These are phyloP conservation scores for Deilephila elpenor DNA, from an alignment of 2,888 invertebrate species.

Conservation along the genomic window DNA sequence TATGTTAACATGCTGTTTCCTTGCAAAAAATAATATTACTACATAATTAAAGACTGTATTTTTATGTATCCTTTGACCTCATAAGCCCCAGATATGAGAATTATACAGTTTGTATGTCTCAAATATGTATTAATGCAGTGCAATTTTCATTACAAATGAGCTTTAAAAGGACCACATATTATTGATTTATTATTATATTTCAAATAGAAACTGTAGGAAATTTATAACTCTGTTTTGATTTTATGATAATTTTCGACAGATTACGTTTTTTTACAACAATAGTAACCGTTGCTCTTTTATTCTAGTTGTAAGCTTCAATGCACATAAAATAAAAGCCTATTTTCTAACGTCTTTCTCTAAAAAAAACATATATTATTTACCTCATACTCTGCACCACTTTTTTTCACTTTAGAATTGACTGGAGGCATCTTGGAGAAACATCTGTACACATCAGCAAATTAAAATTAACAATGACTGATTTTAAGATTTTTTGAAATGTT, in stretches of 20 bases:
- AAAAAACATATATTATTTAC: slow-evolving; percentile 58
- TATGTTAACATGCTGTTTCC: not conserved
- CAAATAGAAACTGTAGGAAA: not conserved
- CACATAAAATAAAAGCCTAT: slow-evolving; percentile 12
- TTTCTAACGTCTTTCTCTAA: slow-evolving; percentile 25
- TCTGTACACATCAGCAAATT: slow-evolving; percentile 31
- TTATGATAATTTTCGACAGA: too few relatives aligned
- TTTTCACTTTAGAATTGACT: slow-evolving; percentile 77
- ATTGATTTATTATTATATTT: not conserved
- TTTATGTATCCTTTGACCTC: not conserved
- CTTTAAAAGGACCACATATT: not conserved
- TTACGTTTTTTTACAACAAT: not conserved
- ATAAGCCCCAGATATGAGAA: not conserved
- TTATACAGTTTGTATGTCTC: not conserved
- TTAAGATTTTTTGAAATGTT: slow-evolving; percentile 38
- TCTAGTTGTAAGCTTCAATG: not conserved
- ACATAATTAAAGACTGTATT: not conserved
- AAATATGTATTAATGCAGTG: not conserved
- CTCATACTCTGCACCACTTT: slow-evolving; percentile 80
- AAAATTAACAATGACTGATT: slow-evolving; percentile 33
- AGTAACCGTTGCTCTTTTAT: not conserved
- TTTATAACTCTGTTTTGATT: too few relatives aligned
- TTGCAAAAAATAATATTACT: not conserved
- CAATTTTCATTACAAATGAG: not conserved
- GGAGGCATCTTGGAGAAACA: slow-evolving; percentile 68